A percentile compares a stretch with the other conserved stretches of the same genome.
Conservation (phyloP, 1,140 invertebrate genomes). For the Atta texana region DNA sequence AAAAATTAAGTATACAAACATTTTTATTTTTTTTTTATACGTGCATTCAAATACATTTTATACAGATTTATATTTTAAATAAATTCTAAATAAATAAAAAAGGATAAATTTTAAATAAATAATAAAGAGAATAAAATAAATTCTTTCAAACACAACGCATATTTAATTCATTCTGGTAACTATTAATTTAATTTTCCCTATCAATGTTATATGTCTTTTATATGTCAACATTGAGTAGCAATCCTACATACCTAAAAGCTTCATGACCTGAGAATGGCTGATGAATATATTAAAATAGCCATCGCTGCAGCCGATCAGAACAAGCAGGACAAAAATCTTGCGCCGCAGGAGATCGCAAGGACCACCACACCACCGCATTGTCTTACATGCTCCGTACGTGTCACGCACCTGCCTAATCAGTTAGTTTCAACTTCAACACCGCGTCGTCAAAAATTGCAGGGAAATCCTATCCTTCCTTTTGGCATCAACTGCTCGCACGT, state of each 20-base stretch:
- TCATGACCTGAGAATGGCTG: slow-evolving; percentile 91
- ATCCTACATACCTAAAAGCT: slow-evolving; percentile 89
- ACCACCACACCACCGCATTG: slow-evolving; percentile 83
- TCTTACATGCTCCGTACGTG: slow-evolving; percentile 77
- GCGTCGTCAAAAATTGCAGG: not conserved
- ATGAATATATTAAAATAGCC: slow-evolving; percentile 92
- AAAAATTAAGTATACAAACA: not conserved
- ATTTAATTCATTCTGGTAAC: not conserved
- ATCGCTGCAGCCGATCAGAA: slow-evolving; percentile 79
- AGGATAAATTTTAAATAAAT: no score
- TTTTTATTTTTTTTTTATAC: not conserved
- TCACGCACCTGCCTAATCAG: slow-evolving; percentile 43
- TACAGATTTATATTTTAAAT: not conserved
- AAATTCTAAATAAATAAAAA: no score
- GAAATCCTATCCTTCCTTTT: slow-evolving; percentile 2
- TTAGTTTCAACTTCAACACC: slow-evolving; percentile 11
- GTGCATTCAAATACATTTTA: not conserved
- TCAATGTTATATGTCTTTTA: not conserved
- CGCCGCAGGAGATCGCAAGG: slow-evolving; percentile 79
- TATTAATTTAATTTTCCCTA: not conserved
- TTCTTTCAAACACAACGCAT: not conserved
- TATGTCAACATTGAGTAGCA: not conserved
- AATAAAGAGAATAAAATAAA: not conserved
- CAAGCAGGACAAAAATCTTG: slow-evolving; percentile 78
- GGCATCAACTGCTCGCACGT: slow-evolving; percentile 32